Percentiles rank a stretch among this genome's conserved stretches.
Conservation (phyloP, 2,797 vertebrate species). For the Takifugu rubripes region DNA sequence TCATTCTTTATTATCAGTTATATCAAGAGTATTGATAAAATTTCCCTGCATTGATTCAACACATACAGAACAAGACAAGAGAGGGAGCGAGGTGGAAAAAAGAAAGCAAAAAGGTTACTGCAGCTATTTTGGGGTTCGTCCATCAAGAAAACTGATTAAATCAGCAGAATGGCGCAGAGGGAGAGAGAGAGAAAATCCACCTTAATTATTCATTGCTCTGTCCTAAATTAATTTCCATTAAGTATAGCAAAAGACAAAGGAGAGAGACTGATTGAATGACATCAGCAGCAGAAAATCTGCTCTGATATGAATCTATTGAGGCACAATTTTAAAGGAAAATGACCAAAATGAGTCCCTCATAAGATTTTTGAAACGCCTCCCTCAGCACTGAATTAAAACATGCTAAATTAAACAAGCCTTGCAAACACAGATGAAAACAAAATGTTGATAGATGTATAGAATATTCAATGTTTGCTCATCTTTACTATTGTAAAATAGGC, state of each 20-base stretch:
- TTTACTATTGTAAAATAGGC: no score
- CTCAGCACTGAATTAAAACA: no score
- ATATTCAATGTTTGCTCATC: no score
- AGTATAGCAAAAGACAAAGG: conserved; percentile 7
- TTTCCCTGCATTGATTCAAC: background rate
- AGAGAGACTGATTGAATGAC: conserved; percentile 47
- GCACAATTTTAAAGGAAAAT: conserved; percentile 18
- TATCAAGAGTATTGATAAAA: background rate
- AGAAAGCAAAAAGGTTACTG: conserved; percentile 18
- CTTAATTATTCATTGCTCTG: conserved; percentile 27
- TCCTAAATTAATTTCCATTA: conserved; percentile 17
- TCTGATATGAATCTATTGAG: conserved; percentile 44
- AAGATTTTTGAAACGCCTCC: no score
- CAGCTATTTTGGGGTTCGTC: conserved; percentile 56
- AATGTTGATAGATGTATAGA: no score
- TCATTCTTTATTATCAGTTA: background rate
- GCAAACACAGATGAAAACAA: no score
- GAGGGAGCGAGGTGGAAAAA: background rate
- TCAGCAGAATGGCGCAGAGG: conserved; percentile 39
- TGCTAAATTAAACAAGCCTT: no score
- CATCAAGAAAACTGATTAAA: conserved; percentile 52
- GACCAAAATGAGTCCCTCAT: no score
- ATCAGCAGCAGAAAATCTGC: conserved; percentile 47
- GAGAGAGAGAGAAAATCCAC: conserved; percentile 3
- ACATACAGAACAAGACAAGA: background rate